Percentiles rank a stretch among this genome's conserved stretches.
Evolutionary conservation across 2,113 vertebrate species (phyloP).

Genomic region (Hippocampus abdominalis): DNA sequence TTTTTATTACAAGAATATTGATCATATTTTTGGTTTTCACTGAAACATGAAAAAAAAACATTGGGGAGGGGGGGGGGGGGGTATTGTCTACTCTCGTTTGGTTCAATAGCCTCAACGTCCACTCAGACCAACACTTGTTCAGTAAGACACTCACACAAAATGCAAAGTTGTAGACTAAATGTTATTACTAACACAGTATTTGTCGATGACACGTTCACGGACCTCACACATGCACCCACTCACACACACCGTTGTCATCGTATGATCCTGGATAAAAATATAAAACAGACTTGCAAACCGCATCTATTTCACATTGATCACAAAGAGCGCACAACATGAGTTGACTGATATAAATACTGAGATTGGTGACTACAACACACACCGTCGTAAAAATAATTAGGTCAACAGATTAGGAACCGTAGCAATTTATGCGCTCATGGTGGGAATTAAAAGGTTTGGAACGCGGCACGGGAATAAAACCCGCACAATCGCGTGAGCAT

Average conservation of each 20-base stretch:
- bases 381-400: neutral
- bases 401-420: neutral
- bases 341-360: conserved; percentile 26
- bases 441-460: neutral
- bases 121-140: conserved; percentile 26
- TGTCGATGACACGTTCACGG: conserved; percentile 14
- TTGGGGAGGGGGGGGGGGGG: conserved; percentile 12
- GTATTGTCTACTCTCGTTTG: conserved; percentile 49
- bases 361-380: conserved; percentile 5
- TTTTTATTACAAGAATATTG: conserved; percentile 78
- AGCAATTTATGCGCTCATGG: neutral
- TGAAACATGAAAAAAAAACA: conserved; percentile 61
- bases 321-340: conserved; percentile 37
- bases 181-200: conserved; percentile 22
- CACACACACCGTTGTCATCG: conserved; percentile 20
- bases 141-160: conserved; percentile 24
- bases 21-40: conserved; percentile 65
- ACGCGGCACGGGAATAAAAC: neutral
- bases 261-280: conserved; percentile 42
- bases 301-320: conserved; percentile 42
- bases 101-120: conserved; percentile 50
- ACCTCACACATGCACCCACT: conserved; percentile 18
- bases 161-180: conserved; percentile 29
- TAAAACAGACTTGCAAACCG: conserved; percentile 40
- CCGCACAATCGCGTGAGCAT: neutral